Base-by-base conservation (phyloP, 2,113 vertebrate species). In the Mormoops blainvillei region DNA sequence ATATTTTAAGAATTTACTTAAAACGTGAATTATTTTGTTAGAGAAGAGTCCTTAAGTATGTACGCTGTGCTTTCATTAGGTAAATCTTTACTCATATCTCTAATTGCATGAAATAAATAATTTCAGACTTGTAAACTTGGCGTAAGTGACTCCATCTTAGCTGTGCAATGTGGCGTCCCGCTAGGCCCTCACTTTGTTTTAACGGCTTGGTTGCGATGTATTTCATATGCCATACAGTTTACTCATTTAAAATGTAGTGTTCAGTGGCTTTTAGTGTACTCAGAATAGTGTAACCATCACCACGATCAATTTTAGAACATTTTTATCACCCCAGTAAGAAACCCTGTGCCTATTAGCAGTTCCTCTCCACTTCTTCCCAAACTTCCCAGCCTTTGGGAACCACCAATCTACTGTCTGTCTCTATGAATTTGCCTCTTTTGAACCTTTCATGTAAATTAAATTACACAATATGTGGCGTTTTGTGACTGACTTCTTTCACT, bases 1-100 rank as follows among this genome's bases (percentile, higher is more conserved):
- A 26, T 87, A 87, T 90, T 92, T 96, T 96, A 94, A 88, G 41
- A 90, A 92, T 71, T 43, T 92, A 84, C 85, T 95, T 76, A n/a
- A n/a, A n/a, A 70, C 63, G 22, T 76, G 93, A 76, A 67, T 95
- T 78, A 31, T 94, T 83, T 80, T 89, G 54, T 92, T 88, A 56
- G 54, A 87, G n/a, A 82, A 95, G 86, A 52, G 74, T 89, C 65
- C 22, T 85, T 80, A 67, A 77, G 83, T 83, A 67, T 88, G 52
- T n/a, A 33, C 73, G 18, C 45, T 78, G 12, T 70, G 76, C 43
- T 92, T 95, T 91, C 48, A 14, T 61, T 74, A 87, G 67, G 45
- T 73, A 43, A 58, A 11, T 31, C 85, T 73, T 89, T 87, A 76
- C 65, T 94, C 52, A 31, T 74, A n/a, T 67, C 28, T 91, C 33